Evolutionary conservation across 2,888 invertebrate species (phyloP), one percentile per base, ranked within the genome.

Genomic region (Yponomeuta plumbellus): DNA sequence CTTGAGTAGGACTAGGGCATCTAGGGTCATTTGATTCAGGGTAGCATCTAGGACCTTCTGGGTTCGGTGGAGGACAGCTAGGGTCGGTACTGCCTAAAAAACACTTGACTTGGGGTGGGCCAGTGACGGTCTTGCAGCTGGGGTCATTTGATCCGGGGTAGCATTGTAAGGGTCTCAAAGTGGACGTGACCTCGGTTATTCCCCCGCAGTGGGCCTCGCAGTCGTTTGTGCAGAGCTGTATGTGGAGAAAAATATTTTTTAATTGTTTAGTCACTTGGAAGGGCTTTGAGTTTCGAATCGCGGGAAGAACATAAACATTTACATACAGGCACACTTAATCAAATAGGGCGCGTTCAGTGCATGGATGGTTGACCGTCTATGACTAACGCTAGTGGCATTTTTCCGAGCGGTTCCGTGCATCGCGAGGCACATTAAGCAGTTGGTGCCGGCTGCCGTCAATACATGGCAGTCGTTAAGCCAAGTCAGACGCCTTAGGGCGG

Each of bases 181-280:
- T 81, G 67, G 89, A 83, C 61, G 88, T 77, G 61, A 87, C 75
- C 75, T 86, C 82, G 17, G 76, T 80, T 39, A 79, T 74, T 39
- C 80, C 84, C 57, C 74, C 79, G 69, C 91, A 91, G 70, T 74
- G 83, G 11, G 85, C 74, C 22, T 91, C 88, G 65, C 91, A 91
- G 70, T 83, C 80, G 68, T 76, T 84, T 22, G 84, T 85, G 70
- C 91, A 91, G 57, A 88, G 77, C 89, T 91, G 80, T 68, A 83
- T 57, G 11, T 58, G 40, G 61, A 61, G 39, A 21, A 52, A 17
- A 13, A 52, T 4, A 52, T 52, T 52, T 52, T 13, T 52, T 52
- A 17, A 13, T 52, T 17, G 13, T 17, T 52, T 52, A 52, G 44
- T 52, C 3, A 34, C 6, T 26, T 34, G 0, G 0, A 8, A 8